Evolutionary conservation across 2,113 vertebrate genomes (phyloP).

Genomic region (Phylloscopus trochiloides): DNA sequence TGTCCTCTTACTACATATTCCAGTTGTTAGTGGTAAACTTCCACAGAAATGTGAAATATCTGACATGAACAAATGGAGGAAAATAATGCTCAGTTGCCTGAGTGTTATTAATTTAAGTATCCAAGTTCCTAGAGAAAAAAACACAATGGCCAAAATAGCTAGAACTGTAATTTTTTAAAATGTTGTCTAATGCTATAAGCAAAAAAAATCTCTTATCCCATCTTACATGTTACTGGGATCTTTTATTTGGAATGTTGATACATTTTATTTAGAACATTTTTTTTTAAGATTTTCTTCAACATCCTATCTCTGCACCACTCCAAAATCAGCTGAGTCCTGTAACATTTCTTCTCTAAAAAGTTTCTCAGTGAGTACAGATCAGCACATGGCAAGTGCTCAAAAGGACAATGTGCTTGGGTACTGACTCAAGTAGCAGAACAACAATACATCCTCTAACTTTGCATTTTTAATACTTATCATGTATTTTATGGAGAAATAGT

Average conservation of each 20-base stretch:
- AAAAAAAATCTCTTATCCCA: neutral
- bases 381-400: neutral
- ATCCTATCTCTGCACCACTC: neutral
- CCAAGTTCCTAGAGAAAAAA: neutral
- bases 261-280: neutral
- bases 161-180: neutral
- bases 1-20: neutral
- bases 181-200: neutral
- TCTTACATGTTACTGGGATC: neutral
- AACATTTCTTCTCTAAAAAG: neutral
- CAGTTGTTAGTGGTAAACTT: neutral
- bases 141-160: neutral
- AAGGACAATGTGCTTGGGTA: accelerated
- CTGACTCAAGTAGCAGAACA: neutral
- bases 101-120: neutral
- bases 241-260: neutral
- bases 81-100: neutral
- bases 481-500: neutral
- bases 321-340: neutral
- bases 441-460: neutral
- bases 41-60: neutral
- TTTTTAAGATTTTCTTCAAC: neutral
- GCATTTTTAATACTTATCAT: neutral
- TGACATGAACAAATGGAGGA: neutral
- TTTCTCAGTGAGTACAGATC: neutral